Conservation (phyloP, 1,140 invertebrate genomes). For the Polypedilum vanderplanki region DNA sequence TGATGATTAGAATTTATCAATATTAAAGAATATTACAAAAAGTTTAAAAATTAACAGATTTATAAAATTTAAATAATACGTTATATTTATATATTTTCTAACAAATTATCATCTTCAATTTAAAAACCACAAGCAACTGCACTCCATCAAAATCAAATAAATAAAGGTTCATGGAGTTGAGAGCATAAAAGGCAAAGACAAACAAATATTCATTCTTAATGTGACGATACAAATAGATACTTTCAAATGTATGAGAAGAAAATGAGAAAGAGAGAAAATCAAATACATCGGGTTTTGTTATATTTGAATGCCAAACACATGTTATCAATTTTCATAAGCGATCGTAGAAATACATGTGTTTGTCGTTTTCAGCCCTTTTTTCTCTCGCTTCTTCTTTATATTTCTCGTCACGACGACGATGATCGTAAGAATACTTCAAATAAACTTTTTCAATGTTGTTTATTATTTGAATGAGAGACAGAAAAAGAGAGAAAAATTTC, state of each 20-base stretch:
- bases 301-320: slow-evolving; percentile 24
- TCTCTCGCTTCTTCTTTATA: background rate
- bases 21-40: too few species aligned
- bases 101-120: too few species aligned
- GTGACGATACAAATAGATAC: too few species aligned
- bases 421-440: background rate
- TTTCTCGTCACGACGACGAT: background rate
- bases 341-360: slow-evolving; percentile 10
- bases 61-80: too few species aligned
- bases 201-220: too few species aligned
- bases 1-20: too few species aligned
- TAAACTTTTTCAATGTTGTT: background rate
- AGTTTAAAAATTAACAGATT: too few species aligned
- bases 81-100: too few species aligned
- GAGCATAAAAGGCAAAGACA: too few species aligned
- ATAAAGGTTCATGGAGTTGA: too few species aligned
- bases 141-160: too few species aligned
- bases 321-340: slow-evolving; percentile 3
- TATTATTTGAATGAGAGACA: background rate
- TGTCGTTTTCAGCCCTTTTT: slow-evolving; percentile 22
- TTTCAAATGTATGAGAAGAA: background rate
- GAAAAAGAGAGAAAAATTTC: background rate
- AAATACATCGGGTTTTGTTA: background rate
- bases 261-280: background rate
- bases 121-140: too few species aligned